phyloP scores from a whole-genome alignment of 2,797 vertebrate genomes.

The Propithecus deckenii region DNA sequence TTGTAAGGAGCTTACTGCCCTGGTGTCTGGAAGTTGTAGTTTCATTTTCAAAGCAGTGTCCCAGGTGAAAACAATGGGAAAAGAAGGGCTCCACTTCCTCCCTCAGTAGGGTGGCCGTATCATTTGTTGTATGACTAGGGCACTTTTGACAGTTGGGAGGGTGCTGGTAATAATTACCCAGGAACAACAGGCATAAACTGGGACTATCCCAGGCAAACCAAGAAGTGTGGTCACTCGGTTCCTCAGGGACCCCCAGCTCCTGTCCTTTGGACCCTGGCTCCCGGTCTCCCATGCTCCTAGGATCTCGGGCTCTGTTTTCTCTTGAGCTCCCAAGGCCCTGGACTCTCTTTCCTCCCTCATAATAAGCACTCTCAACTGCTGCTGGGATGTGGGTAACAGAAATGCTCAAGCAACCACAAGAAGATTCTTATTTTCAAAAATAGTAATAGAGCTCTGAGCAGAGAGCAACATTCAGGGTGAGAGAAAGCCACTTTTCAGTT shows the following conservation, averaged over 20 bases:
- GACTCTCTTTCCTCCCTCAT: background rate
- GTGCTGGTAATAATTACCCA: background rate
- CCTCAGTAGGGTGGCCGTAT: background rate
- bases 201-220: background rate
- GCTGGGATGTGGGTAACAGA: background rate
- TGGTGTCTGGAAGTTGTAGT: background rate
- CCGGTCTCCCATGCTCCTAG: background rate
- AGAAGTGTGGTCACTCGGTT: background rate
- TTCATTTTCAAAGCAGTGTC: slow-evolving; percentile 8
- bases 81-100: background rate
- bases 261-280: background rate
- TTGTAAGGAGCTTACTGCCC: background rate
- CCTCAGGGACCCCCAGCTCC: background rate
- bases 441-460: background rate
- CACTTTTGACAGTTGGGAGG: background rate
- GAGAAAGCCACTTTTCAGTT: background rate
- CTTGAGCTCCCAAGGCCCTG: background rate
- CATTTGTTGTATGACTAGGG: background rate
- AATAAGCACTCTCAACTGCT: background rate
- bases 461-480: background rate
- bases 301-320: background rate
- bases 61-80: background rate
- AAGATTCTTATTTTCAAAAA: background rate
- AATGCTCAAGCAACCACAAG: background rate
- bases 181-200: background rate